A percentile compares a stretch with the other conserved stretches of the same genome.
Conservation (phyloP, 1,140 invertebrate genomes). For the Drosophila littoralis region DNA sequence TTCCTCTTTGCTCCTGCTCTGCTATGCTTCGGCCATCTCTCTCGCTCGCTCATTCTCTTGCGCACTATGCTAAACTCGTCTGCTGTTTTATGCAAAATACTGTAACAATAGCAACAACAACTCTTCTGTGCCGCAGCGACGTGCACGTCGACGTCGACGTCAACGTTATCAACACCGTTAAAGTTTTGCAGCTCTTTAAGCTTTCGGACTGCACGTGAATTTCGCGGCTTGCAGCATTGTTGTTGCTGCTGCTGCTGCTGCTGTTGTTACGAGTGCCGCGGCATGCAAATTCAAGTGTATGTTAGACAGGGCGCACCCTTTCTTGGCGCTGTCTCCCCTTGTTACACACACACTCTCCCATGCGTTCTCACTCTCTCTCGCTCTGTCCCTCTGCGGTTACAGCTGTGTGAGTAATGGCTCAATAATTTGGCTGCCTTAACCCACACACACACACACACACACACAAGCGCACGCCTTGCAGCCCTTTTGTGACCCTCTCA, state of each 20-base stretch:
- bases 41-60: not conserved
- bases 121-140: conserved; percentile 31
- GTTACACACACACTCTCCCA: not conserved
- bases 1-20: conserved; percentile 2
- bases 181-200: conserved; percentile 37
- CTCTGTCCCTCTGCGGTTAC: conserved; percentile 14
- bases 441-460: not conserved
- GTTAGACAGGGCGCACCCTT: conserved; percentile 15
- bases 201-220: conserved; percentile 37
- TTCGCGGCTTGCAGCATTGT: conserved; percentile 38
- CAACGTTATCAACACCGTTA: conserved; percentile 36
- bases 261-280: conserved; percentile 3
- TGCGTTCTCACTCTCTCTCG: not conserved
- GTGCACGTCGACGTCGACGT: conserved; percentile 1
- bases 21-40: not conserved
- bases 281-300: conserved; percentile 41
- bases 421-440: conserved; percentile 68
- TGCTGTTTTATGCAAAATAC: conserved; percentile 74
- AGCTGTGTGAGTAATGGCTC: conserved; percentile 74
- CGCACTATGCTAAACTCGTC: conserved; percentile 22
- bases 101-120: conserved; percentile 38
- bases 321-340: not conserved
- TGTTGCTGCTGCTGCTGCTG: conserved; percentile 3
- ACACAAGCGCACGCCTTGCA: not conserved
- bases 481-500: conserved; percentile 30